phyloP scores from a whole-genome alignment of 2,888 invertebrate species.

The Hypercompe scribonia region DNA sequence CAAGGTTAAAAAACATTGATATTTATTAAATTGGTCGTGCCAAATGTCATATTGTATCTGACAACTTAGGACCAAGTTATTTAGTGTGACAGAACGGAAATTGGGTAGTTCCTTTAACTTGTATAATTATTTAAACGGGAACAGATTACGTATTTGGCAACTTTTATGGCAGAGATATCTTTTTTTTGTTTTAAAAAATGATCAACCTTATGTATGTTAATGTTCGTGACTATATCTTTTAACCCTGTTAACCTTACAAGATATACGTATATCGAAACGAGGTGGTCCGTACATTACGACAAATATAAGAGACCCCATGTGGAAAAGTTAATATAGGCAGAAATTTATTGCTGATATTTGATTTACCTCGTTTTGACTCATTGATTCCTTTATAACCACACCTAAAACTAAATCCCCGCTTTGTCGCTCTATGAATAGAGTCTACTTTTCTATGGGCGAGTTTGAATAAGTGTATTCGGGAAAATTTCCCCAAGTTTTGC shows the following conservation, averaged over 20 bases:
- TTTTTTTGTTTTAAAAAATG: neutral
- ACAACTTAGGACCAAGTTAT: no score
- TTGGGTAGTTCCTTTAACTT: neutral
- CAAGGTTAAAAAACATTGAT: neutral
- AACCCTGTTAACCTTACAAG: neutral
- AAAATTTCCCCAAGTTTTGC: conserved; percentile 69
- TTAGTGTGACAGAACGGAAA: neutral
- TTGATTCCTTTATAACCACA: conserved; percentile 38
- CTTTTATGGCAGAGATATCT: neutral
- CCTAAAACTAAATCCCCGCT: conserved; percentile 37
- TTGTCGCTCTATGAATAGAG: conserved; percentile 45
- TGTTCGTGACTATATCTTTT: neutral
- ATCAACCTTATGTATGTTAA: neutral
- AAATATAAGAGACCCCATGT: neutral
- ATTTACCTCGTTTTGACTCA: conserved; percentile 54
- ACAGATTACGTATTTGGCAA: neutral
- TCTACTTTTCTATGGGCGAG: conserved; percentile 40
- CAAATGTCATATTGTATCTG: neutral
- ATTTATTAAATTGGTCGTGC: neutral
- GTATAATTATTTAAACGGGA: neutral
- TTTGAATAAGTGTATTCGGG: conserved; percentile 55
- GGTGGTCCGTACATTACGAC: neutral
- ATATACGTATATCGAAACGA: neutral
- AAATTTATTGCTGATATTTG: conserved; percentile 48
- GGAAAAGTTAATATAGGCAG: neutral